Evolutionary conservation across 1,140 invertebrate species (phyloP), one percentile per base, ranked within the genome.

Genomic region (Drosophila navojoa): DNA sequence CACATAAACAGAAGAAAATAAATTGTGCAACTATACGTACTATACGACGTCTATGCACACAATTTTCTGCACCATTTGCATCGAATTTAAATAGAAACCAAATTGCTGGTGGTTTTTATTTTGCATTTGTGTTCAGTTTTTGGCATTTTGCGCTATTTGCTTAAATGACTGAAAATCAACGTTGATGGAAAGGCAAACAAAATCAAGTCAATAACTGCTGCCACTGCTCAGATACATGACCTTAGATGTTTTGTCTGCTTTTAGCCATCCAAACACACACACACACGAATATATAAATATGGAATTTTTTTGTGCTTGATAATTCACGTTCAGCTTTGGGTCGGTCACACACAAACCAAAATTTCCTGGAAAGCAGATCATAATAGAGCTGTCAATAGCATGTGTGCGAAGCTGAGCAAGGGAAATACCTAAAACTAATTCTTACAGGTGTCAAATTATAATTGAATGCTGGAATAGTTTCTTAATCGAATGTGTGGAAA

Each of bases 201-300:
- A 89, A 87, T 82, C 79, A 63, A 87, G 84, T 87, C 86, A 87
- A 87, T 89, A 87, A 74, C 32, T 32, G 35, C 32, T 38, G 35
- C 35, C 4, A 4, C 76, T 75, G 72, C 29, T 77, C 60, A 72
- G 66, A 69, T 44, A 57, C 40, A 74, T 64, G 71, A 76, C 82
- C 82, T 87, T 78, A 81, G 66, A 35, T 67, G 61, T 35, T 61
- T 19, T 62, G 64, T 68, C 57, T 55, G 64, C 49, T 60, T 57
- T 32, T 49, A 13, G 45, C 13, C 68, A 22, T 22, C 35, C 13
- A 62, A 15, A 44, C 16, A 58, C 13, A 68, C 15, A 53, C 44
- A 16, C 6, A 16, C 32, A 22, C n/a, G 19, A 22, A 38, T 10
- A 49, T 49, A 49, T 57, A 47, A 57, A 57, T 67, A 67, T 76